A percentile compares a stretch with the other conserved stretches of the same genome.
Evolutionary conservation across 2,113 vertebrate genomes (phyloP).

Genomic region (Leptobrachium leishanense): DNA sequence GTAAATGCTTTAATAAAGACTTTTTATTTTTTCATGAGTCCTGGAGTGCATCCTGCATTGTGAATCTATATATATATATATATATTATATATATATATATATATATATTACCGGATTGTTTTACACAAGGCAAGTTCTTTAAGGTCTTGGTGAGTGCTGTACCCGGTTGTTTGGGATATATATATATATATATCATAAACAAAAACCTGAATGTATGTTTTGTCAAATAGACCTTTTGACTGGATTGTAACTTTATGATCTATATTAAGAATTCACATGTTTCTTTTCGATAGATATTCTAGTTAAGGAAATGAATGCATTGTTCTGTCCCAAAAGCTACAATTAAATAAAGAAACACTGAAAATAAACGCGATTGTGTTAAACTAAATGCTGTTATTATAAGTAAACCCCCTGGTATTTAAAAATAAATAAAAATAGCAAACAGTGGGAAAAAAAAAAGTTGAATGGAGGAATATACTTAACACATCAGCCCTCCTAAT

Average conservation of each 20-base stretch:
- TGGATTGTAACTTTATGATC: background rate
- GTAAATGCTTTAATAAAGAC: too few species aligned
- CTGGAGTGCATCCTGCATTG: too few species aligned
- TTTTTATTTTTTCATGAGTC: too few species aligned
- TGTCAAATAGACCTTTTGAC: too few species aligned
- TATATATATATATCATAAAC: too few species aligned
- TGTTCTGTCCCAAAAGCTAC: constrained; percentile 33
- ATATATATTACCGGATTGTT: too few species aligned
- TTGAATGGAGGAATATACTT: constrained; percentile 38
- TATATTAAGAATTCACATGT: constrained; percentile 26
- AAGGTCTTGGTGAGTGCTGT: too few species aligned
- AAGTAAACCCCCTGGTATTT: constrained; percentile 24
- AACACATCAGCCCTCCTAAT: constrained; percentile 21
- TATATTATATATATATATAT: too few species aligned
- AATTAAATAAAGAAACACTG: constrained; percentile 35
- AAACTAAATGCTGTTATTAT: constrained; percentile 42
- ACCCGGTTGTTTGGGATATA: too few species aligned
- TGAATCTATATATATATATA: too few species aligned
- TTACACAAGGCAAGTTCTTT: too few species aligned
- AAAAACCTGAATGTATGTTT: too few species aligned
- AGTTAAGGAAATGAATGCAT: constrained; percentile 39
- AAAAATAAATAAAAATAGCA: background rate
- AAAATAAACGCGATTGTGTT: constrained; percentile 37
- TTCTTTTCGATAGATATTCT: constrained; percentile 34
- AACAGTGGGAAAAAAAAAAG: constrained; percentile 2